Conservation (phyloP, 2,797 vertebrate genomes). For the Manis crassicaudata region DNA sequence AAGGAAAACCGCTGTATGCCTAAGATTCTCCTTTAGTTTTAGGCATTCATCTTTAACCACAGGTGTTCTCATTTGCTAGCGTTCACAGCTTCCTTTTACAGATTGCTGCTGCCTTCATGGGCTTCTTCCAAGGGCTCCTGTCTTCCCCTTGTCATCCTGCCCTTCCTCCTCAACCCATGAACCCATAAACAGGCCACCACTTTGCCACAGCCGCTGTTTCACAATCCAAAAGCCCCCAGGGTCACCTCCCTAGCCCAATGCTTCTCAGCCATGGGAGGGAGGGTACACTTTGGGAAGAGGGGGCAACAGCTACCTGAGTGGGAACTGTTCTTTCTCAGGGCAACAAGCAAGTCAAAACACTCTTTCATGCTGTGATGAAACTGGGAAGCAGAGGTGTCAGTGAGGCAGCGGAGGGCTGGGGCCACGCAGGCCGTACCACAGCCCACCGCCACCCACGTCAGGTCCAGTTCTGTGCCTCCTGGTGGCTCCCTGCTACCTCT, state of each 20-base stretch:
- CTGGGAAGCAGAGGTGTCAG: neutral
- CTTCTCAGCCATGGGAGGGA: neutral
- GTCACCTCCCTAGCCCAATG: neutral
- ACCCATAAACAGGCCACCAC: neutral
- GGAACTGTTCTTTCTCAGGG: neutral
- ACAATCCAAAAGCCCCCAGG: neutral
- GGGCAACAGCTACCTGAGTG: neutral
- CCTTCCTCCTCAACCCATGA: neutral
- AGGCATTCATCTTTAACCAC: neutral
- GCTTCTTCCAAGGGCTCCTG: neutral
- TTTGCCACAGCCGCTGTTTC: neutral
- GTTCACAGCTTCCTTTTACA: constrained; percentile 30
- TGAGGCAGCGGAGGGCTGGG: neutral
- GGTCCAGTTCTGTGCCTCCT: neutral
- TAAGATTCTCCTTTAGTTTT: constrained; percentile 5
- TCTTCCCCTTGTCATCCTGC: neutral
- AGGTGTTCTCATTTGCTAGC: neutral
- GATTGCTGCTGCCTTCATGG: neutral
- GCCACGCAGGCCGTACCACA: accelerated
- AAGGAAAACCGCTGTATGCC: neutral
- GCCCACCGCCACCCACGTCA: neutral
- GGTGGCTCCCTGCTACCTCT: neutral
- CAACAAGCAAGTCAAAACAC: neutral
- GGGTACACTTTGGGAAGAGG: neutral
- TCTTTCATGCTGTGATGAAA: neutral